phyloP scores from a whole-genome alignment of 23 tunicate genomes.

The Halocynthia aurantium region DNA sequence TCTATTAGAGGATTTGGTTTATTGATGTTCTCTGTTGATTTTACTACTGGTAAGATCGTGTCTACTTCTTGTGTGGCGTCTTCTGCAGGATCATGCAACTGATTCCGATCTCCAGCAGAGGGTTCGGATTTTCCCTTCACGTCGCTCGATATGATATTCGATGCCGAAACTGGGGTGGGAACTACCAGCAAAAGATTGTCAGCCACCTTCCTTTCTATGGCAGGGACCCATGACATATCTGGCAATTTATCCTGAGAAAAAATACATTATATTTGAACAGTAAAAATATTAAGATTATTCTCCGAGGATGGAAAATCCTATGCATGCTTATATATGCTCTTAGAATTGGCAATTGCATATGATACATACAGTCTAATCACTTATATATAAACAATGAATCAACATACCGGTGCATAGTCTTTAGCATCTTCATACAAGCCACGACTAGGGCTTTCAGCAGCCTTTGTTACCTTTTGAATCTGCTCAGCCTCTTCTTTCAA shows the following conservation, averaged over 20 bases:
- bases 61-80: too few relatives aligned
- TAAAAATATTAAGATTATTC: neutral
- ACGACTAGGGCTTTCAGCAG: conserved; percentile 3
- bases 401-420: neutral
- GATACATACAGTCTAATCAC: too few relatives aligned
- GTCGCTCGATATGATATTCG: neutral
- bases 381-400: neutral
- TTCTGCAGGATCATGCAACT: too few relatives aligned
- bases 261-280: neutral
- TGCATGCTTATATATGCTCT: neutral
- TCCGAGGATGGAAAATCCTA: neutral
- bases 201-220: conserved; percentile 1
- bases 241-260: conserved; percentile 5
- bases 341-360: too few relatives aligned
- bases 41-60: too few relatives aligned
- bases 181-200: neutral
- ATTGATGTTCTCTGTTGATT: too few relatives aligned
- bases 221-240: conserved; percentile 11
- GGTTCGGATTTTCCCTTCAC: neutral
- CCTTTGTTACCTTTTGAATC: neutral
- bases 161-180: neutral
- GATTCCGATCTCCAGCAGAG: too few relatives aligned
- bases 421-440: conserved; percentile 6
- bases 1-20: too few relatives aligned
- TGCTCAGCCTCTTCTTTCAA: neutral